A percentile compares a stretch with the other conserved stretches of the same genome.
Evolutionary conservation across 2,113 vertebrate genomes (phyloP).

Genomic region (Myocastor coypus): DNA sequence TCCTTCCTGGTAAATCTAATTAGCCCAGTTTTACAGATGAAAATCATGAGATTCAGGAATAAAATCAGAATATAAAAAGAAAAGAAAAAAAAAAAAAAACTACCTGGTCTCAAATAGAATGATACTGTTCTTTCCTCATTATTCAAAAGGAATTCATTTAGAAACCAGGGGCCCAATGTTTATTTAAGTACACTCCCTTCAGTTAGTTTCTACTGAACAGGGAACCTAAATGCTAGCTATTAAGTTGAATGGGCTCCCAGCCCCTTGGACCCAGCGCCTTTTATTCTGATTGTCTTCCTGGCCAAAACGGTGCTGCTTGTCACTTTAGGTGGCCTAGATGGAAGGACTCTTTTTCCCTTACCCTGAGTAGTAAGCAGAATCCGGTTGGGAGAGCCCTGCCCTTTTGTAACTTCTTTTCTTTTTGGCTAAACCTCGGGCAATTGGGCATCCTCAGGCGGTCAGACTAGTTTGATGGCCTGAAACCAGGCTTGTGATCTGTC

Average conservation of each 20-base stretch:
- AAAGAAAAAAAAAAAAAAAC: neutral
- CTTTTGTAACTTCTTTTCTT: neutral
- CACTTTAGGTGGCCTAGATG: neutral
- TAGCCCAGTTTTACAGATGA: too few relatives aligned
- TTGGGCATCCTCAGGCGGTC: conserved; percentile 54
- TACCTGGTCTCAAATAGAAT: neutral
- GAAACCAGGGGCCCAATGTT: neutral
- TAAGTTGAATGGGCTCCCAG: neutral
- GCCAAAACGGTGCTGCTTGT: neutral
- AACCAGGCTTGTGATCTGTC: conserved; percentile 28
- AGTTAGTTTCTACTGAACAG: conserved; percentile 48
- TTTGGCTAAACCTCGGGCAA: conserved; percentile 13
- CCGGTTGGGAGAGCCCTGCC: neutral
- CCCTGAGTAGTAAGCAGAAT: neutral
- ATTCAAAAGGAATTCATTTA: conserved; percentile 38
- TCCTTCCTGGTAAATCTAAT: neutral
- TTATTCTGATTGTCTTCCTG: conserved; percentile 37
- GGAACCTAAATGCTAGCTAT: neutral
- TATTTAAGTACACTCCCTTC: neutral
- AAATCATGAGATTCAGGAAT: conserved; percentile 50
- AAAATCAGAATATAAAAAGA: conserved; percentile 15
- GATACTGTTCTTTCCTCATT: neutral
- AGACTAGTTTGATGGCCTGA: conserved; percentile 71
- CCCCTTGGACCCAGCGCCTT: neutral
- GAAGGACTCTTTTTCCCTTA: neutral